phyloP scores from a whole-genome alignment of 1,140 invertebrate species.

The Neodiprion virginianus region DNA sequence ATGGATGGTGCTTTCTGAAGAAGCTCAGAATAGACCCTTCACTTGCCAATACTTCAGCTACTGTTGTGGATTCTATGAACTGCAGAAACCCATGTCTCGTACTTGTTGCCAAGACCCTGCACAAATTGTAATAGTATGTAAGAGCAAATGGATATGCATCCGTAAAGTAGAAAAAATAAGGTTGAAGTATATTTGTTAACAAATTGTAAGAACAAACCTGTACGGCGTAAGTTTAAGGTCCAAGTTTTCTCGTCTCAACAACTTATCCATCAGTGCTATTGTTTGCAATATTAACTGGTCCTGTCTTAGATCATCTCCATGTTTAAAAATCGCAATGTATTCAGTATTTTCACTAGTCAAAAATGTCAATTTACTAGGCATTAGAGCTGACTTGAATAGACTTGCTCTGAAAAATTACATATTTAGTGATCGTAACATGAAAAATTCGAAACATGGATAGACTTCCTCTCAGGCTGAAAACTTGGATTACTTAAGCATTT shows the following conservation, averaged over 20 bases:
- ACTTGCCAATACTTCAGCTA: constrained; percentile 87
- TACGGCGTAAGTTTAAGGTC: constrained; percentile 97
- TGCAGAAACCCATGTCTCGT: constrained; percentile 97
- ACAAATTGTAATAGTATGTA: constrained; percentile 36
- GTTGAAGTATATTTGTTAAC: no score
- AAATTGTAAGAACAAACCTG: constrained; percentile 60
- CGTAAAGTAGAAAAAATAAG: constrained; percentile 15
- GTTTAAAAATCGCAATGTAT: constrained; percentile 98
- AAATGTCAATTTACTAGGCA: constrained; percentile 97
- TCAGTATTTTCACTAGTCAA: constrained; percentile 81
- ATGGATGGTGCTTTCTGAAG: constrained; percentile 89
- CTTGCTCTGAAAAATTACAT: constrained; percentile 68
- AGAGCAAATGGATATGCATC: constrained; percentile 5
- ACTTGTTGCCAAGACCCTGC: constrained; percentile 85
- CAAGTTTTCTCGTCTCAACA: constrained; percentile 90
- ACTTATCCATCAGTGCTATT: constrained; percentile 97
- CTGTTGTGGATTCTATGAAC: constrained; percentile 93
- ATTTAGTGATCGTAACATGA: background rate
- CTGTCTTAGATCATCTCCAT: constrained; percentile 98
- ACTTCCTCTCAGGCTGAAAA: background rate
- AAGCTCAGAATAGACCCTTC: constrained; percentile 92
- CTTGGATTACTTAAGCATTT: background rate
- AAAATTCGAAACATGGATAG: no score
- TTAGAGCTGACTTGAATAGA: constrained; percentile 95
- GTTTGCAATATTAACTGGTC: constrained; percentile 98